Evolutionary conservation across 2,797 vertebrate species (phyloP).

Genomic region (Mergus octosetaceus): DNA sequence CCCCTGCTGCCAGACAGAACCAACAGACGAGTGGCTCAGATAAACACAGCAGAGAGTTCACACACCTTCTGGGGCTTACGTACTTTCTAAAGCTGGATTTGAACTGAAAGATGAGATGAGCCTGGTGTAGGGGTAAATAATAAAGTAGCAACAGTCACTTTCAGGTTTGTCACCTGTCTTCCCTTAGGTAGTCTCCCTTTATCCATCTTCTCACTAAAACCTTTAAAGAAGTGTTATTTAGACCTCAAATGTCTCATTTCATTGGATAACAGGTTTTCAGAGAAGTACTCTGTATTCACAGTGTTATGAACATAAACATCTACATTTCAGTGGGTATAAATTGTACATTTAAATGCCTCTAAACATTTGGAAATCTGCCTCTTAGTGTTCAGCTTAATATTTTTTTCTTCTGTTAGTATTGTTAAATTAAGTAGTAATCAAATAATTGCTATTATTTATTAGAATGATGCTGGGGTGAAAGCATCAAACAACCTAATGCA

Average conservation of each 20-base stretch:
- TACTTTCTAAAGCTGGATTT: neutral
- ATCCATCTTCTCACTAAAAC: neutral
- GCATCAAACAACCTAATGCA: neutral
- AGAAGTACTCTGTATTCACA: neutral
- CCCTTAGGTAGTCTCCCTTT: neutral
- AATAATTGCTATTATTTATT: neutral
- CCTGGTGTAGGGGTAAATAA: neutral
- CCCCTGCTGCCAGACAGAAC: neutral
- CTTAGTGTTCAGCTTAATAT: neutral
- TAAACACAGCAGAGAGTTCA: accelerated
- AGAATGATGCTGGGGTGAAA: neutral
- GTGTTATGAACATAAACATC: neutral
- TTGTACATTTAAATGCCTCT: neutral
- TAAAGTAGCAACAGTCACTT: neutral
- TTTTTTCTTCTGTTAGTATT: neutral
- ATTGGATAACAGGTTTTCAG: neutral
- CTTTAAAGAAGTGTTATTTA: neutral
- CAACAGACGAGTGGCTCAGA: neutral
- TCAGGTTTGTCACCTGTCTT: neutral
- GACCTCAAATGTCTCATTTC: neutral
- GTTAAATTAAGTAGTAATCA: neutral
- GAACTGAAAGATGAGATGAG: neutral
- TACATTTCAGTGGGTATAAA: neutral
- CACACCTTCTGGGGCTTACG: accelerated
- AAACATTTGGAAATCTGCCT: neutral